Base-by-base conservation (phyloP, 92 coral and sea anemone genomes). In the Epizoanthus ramosus region DNA sequence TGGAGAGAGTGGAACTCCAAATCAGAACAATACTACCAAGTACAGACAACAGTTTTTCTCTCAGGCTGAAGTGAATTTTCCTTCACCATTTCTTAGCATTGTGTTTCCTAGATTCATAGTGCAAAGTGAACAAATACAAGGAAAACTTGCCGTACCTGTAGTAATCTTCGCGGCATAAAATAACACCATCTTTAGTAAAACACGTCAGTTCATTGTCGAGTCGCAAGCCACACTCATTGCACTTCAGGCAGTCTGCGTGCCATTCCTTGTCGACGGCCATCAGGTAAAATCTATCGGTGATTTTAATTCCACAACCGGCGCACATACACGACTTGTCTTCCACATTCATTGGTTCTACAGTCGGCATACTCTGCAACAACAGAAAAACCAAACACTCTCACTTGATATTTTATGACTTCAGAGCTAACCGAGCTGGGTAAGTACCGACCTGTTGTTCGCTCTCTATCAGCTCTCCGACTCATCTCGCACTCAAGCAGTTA, bases 151-250 rank as follows among this genome's bases (percentile, higher is more conserved):
- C 94, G 88, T 83, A 96, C 99, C 86, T 92, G 90, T 90, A 96
- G 35, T 96, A 96, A 66, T 94, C 99, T 18, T 91, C 95, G 16
- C 99, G 86, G 65, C 99, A 96, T 33, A 96, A 73, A 53, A 96
- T 94, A 65, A 90, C 90, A 10, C 96, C 99, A 75, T 96, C 96
- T 74, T 87, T 93, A 12, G 97, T 92, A 61, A 96, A 96, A 35
- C 99, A 96, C 7, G 98, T 96, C 22, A 94, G 87, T 58, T 96
- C 99, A 85, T 91, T 92, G 80, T 94, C 98, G 43, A 96, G 94
- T 18, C 94, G 86, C 17, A 88, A 71, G 50, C 89, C 90, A 57
- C 99, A 96, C 72, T 96, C 98, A 61, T 83, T 90, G 86, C 99
- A 96, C 81, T 93, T 96, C 79, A 96, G 74, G 73, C 99, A 96